Conservation (phyloP, 2,797 vertebrate genomes). For the Saxicola maurus region DNA sequence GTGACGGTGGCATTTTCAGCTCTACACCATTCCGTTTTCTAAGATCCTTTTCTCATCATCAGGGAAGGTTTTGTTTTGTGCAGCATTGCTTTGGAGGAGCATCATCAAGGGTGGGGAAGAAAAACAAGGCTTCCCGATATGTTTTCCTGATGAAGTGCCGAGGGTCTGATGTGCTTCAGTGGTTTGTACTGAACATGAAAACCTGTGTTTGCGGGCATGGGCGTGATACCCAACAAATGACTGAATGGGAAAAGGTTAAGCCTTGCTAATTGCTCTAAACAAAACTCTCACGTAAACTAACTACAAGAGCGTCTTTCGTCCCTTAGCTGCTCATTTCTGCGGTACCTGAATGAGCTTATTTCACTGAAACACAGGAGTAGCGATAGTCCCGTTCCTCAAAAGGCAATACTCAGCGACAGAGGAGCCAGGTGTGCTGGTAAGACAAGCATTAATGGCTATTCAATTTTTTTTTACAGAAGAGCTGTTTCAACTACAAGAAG, state of each 20-base stretch:
- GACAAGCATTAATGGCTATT: fast-evolving
- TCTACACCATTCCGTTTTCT: background rate
- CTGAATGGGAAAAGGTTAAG: background rate
- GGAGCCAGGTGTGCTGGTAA: background rate
- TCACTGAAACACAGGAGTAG: background rate
- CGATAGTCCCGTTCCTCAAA: fast-evolving
- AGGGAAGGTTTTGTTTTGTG: background rate
- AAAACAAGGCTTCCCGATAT: fast-evolving
- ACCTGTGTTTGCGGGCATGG: background rate
- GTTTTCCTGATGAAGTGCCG: background rate
- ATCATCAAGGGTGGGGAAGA: background rate
- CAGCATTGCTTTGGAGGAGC: background rate
- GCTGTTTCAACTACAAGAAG: fast-evolving
- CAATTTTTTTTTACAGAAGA: background rate
- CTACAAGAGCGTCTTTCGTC: background rate
- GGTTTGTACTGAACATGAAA: fast-evolving
- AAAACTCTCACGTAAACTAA: background rate
- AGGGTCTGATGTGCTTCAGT: fast-evolving
- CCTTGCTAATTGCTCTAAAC: background rate
- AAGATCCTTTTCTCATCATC: background rate
- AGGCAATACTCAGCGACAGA: too few species aligned
- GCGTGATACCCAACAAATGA: background rate
- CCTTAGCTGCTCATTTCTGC: background rate
- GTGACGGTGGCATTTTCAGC: fast-evolving
- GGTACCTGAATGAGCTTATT: fast-evolving